Base-by-base conservation (phyloP, 2,797 vertebrate genomes). In the Molossus alvarezi region DNA sequence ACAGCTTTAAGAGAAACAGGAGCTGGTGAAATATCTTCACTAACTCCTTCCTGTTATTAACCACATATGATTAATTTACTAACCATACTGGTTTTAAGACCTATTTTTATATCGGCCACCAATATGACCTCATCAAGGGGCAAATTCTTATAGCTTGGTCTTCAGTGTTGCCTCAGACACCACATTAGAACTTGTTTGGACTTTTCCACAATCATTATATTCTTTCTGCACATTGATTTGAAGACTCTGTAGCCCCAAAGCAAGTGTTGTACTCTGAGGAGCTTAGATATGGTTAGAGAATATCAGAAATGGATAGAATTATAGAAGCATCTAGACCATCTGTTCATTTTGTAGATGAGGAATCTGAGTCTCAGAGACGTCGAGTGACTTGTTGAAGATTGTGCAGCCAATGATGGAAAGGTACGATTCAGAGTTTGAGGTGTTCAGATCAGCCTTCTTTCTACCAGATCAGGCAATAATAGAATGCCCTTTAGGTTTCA, bases 41-140 rank as follows among this genome's bases (percentile, higher is more conserved):
- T 60, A 80, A 76, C n/a, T 67, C 13, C 20, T 87, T 94, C 41
- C 73, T 95, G 15, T 91, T 90, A 73, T 88, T 81, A 96, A 75
- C 9, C 80, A 17, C 23, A 79, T 65, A 86, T 72, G 87, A 57
- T 87, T 90, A 93, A 88, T 85, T 90, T 95, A 95, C 87, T 79
- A 96, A 84, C n/a, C 84, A 85, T 37, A 94, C 67, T 88, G 48
- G 62, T 77, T 91, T 94, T 85, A 93, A 77, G 48, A 27, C 7
- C 67, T 95, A 45, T 90, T 93, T 96, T 97, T 79, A 97, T 96
- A 94, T 95, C 62, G 57, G 41, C 27, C 67, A 92, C 84, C 10
- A 62, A 75, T 93, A 79, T 69, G 65, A 60, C 57, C 48, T 95
- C 58, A 85, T 77, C 37, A 92, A 89, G 72, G 62, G 58, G 37